phyloP scores from a whole-genome alignment of 2,113 vertebrate genomes.

The Scalopus aquaticus region DNA sequence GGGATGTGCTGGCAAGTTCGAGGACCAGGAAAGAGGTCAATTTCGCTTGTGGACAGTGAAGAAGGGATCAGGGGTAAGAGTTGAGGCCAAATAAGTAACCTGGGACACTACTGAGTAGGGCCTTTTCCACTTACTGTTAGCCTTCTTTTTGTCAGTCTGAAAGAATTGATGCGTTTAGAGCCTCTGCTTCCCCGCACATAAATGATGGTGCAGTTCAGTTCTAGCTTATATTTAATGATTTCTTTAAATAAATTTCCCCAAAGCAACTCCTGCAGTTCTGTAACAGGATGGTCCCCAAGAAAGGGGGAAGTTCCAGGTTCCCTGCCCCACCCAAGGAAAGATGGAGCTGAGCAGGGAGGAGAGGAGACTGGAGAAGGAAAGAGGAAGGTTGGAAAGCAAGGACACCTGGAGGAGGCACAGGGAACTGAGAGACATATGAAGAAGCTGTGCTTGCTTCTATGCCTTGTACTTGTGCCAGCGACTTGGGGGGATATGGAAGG shows the following conservation, averaged over 20 bases:
- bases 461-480: too few species aligned
- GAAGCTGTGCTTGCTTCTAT: too few species aligned
- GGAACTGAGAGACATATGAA: too few species aligned
- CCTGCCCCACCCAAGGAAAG: too few species aligned
- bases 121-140: too few species aligned
- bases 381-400: too few species aligned
- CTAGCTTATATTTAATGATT: not conserved
- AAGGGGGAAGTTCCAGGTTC: too few species aligned
- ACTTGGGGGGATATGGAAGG: too few species aligned
- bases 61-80: not conserved
- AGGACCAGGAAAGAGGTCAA: not conserved
- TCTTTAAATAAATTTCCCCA: conserved; percentile 59
- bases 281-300: too few species aligned
- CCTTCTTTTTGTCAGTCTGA: not conserved
- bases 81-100: not conserved
- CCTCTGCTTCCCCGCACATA: not conserved
- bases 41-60: not conserved
- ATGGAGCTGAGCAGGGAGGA: too few species aligned
- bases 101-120: not conserved
- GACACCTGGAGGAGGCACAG: too few species aligned
- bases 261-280: not conserved
- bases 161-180: not conserved
- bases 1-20: conserved; percentile 17
- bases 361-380: too few species aligned
- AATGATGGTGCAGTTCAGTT: not conserved